Evolutionary conservation across 2,888 invertebrate species (phyloP).

Genomic region (Anticlea derivata): DNA sequence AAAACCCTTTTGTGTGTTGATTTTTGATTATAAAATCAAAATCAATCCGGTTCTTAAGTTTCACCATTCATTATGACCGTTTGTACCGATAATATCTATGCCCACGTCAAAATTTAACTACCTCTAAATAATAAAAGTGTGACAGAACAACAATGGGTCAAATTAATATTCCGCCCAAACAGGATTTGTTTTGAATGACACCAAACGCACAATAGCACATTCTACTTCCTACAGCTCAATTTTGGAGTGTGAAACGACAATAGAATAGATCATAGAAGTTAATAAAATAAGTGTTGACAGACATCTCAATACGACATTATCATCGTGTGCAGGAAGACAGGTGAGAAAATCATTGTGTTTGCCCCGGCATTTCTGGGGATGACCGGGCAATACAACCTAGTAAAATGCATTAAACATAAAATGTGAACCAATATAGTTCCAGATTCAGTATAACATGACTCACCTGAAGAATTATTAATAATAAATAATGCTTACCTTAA

Average conservation of each 20-base stretch:
- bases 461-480: no score
- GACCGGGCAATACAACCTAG: no score
- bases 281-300: slow-evolving; percentile 45
- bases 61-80: no score
- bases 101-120: background rate
- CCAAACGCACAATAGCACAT: slow-evolving; percentile 27
- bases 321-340: slow-evolving; percentile 48
- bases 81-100: background rate
- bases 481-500: no score
- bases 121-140: slow-evolving; percentile 5
- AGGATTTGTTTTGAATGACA: slow-evolving; percentile 33
- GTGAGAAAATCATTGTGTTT: slow-evolving; percentile 27
- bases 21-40: background rate
- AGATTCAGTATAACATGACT: no score
- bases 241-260: slow-evolving; percentile 30
- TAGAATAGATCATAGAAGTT: slow-evolving; percentile 14
- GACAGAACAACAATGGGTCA: slow-evolving; percentile 24
- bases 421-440: no score
- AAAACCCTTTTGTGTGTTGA: slow-evolving; percentile 13
- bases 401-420: no score
- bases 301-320: slow-evolving; percentile 42
- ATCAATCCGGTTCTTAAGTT: no score
- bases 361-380: no score
- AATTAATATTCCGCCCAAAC: slow-evolving; percentile 34
- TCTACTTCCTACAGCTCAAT: slow-evolving; percentile 38